Conservation (phyloP, 2,797 vertebrate species). For the Neopelma chrysocephalum region DNA sequence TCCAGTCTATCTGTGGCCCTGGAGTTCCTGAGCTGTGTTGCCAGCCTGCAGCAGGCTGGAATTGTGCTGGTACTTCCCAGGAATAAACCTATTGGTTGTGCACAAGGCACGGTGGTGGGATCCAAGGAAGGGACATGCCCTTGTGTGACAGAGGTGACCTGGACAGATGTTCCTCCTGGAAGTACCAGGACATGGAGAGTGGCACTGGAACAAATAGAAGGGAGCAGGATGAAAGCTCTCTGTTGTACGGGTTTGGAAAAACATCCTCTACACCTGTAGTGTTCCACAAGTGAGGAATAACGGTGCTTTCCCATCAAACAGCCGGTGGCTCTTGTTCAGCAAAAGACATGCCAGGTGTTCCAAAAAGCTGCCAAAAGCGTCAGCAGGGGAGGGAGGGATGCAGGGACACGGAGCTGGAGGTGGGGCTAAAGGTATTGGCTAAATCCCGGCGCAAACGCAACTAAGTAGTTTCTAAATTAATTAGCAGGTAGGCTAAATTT, state of each 20-base stretch:
- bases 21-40: not conserved
- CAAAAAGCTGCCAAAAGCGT: not conserved
- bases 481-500: not conserved
- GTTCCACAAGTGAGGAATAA: not conserved
- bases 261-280: not conserved
- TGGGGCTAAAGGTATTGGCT: not conserved
- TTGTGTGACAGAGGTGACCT: not conserved
- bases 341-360: not conserved
- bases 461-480: not conserved
- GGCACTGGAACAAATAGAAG: not conserved
- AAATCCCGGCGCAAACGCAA: not conserved
- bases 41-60: not conserved
- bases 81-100: not conserved
- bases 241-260: not conserved
- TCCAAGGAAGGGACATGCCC: not conserved
- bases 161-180: not conserved
- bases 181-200: not conserved
- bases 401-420: not conserved
- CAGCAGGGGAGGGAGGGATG: not conserved
- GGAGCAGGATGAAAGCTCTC: not conserved
- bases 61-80: not conserved
- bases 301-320: not conserved
- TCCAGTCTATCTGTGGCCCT: not conserved
- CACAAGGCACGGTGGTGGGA: fast-evolving
- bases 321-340: not conserved